Conservation (phyloP, 2,797 vertebrate species). For the Prunella strophiata region DNA sequence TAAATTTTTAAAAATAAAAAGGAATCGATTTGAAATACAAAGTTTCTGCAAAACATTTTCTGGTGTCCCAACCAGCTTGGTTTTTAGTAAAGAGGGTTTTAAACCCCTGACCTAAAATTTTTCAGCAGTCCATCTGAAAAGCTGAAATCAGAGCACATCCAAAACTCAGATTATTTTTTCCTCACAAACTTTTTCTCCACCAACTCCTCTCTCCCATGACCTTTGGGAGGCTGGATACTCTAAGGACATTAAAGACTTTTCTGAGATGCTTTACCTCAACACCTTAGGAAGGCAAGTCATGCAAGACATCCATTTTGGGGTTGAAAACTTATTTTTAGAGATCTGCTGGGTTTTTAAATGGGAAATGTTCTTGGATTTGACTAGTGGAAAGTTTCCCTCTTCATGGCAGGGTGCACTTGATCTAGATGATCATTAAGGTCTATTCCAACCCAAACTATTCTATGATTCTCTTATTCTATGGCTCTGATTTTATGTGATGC, state of each 20-base stretch:
- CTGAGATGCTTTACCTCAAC: background rate
- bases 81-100: background rate
- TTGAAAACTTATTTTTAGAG: background rate
- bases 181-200: background rate
- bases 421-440: background rate
- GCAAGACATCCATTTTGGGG: background rate
- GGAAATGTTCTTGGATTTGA: background rate
- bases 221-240: background rate
- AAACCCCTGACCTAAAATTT: background rate
- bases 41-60: background rate
- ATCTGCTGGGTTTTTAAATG: background rate
- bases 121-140: background rate
- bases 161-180: background rate
- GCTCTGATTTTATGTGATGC: background rate
- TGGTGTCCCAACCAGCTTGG: background rate
- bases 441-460: background rate
- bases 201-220: background rate
- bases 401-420: background rate
- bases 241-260: background rate
- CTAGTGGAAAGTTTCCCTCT: background rate
- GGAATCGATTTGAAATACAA: background rate
- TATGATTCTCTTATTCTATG: background rate
- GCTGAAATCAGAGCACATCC: background rate
- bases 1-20: too few species aligned
- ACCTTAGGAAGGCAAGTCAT: background rate